These are phyloP conservation scores for Philereme vetulata DNA, from an alignment of 2,888 invertebrate genomes.

Conservation along the genomic window DNA sequence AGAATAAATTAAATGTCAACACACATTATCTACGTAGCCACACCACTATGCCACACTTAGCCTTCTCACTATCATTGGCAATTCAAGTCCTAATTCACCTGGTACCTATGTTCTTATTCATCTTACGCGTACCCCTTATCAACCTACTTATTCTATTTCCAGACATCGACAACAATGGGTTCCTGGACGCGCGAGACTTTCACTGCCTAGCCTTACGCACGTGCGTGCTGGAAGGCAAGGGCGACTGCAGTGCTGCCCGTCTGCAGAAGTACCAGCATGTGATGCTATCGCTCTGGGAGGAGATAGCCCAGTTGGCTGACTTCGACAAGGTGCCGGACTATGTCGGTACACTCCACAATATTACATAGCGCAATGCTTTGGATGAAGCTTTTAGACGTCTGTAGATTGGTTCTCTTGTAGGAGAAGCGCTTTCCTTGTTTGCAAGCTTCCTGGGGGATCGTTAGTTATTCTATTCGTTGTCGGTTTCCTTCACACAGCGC, in stretches of 20 bases:
- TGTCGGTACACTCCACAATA: constrained; percentile 70
- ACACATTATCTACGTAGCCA: too few species aligned
- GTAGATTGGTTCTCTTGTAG: neutral
- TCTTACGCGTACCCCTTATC: too few species aligned
- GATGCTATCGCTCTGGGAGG: constrained; percentile 93
- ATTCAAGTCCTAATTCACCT: too few species aligned
- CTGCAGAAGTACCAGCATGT: constrained; percentile 92
- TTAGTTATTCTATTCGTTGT: too few species aligned
- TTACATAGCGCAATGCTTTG: constrained; percentile 45
- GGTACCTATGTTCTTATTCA: too few species aligned
- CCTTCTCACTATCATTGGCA: too few species aligned
- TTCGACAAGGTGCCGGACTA: constrained; percentile 91
- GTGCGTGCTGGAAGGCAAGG: constrained; percentile 92
- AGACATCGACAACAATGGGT: constrained; percentile 95
- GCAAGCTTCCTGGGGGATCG: too few species aligned
- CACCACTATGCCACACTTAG: too few species aligned
- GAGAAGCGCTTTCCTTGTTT: too few species aligned
- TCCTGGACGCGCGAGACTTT: constrained; percentile 91
- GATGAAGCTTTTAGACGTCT: neutral
- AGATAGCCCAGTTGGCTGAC: constrained; percentile 93
- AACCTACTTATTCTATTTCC: constrained; percentile 38
- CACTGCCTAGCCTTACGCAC: constrained; percentile 92
- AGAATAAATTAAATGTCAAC: too few species aligned
- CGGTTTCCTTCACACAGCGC: too few species aligned
- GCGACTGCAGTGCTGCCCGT: constrained; percentile 88